Conservation (phyloP, 1,140 invertebrate genomes). For the Tetragnatha versicolor region DNA sequence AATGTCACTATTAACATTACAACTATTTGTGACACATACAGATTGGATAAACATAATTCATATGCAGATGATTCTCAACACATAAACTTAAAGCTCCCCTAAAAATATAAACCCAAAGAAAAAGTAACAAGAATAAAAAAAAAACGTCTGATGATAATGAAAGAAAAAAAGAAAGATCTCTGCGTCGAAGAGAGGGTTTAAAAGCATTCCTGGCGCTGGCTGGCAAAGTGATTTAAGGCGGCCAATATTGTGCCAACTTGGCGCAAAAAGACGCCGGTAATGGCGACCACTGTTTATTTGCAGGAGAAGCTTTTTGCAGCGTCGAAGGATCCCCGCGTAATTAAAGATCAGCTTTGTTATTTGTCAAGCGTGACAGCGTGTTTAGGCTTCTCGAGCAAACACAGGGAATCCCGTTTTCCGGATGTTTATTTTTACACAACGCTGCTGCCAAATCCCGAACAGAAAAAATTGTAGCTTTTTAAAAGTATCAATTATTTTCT, state of each 20-base stretch:
- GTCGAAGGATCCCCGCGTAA: slow-evolving; percentile 6
- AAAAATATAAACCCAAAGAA: too few relatives aligned
- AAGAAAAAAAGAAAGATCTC: background rate
- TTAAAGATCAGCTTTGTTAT: slow-evolving; percentile 46
- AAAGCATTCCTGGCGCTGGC: background rate
- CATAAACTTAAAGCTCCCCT: too few relatives aligned
- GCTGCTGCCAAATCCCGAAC: too few relatives aligned
- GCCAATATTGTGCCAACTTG: slow-evolving; percentile 54
- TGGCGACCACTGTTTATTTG: slow-evolving; percentile 49
- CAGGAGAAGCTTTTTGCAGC: background rate
- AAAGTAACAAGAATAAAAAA: background rate
- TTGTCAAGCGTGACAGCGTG: slow-evolving; percentile 46
- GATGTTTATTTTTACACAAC: slow-evolving; percentile 1
- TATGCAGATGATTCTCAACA: too few relatives aligned
- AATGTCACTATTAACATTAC: too few relatives aligned
- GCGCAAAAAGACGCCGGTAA: slow-evolving; percentile 50
- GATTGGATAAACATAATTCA: too few relatives aligned
- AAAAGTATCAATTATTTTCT: too few relatives aligned
- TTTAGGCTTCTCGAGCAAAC: slow-evolving; percentile 23
- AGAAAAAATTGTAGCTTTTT: too few relatives aligned
- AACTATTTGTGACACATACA: too few relatives aligned
- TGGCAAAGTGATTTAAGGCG: slow-evolving; percentile 33
- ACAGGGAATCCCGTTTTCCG: background rate
- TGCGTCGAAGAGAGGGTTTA: background rate
- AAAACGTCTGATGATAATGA: background rate